phyloP scores from a whole-genome alignment of 2,797 vertebrate genomes.

The Premnoplex brunnescens region DNA sequence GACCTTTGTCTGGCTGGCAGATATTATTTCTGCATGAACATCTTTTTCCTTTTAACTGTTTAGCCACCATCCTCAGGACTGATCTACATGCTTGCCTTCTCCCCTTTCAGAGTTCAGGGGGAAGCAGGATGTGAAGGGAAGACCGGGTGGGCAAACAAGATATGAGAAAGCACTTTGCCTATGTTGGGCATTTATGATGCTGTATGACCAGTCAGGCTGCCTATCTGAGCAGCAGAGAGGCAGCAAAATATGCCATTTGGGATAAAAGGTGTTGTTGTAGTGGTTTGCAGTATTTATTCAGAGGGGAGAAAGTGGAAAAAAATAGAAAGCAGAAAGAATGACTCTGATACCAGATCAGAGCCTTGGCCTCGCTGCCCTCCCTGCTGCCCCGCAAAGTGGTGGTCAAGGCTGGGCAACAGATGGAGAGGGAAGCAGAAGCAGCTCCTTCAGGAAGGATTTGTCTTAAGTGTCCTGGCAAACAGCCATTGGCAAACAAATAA shows the following conservation, averaged over 20 bases:
- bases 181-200: background rate
- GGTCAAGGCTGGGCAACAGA: background rate
- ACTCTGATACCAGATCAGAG: background rate
- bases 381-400: background rate
- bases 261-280: background rate
- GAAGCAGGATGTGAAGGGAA: background rate
- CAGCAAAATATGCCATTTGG: background rate
- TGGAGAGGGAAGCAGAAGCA: background rate
- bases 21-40: background rate
- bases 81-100: background rate
- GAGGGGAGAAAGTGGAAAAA: background rate
- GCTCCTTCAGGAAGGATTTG: constrained; percentile 14
- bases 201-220: background rate
- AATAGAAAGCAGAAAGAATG: background rate
- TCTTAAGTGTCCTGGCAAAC: background rate
- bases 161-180: background rate
- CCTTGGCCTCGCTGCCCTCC: background rate
- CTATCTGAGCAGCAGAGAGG: background rate
- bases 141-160: background rate
- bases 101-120: background rate
- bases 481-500: constrained; percentile 24
- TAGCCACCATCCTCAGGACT: background rate
- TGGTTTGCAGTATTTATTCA: background rate
- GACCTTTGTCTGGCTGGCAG: constrained; percentile 26
- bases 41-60: constrained; percentile 42